Evolutionary conservation across 2,113 vertebrate species (phyloP), one percentile per base, ranked within the genome.

Genomic region (Euleptes europaea): DNA sequence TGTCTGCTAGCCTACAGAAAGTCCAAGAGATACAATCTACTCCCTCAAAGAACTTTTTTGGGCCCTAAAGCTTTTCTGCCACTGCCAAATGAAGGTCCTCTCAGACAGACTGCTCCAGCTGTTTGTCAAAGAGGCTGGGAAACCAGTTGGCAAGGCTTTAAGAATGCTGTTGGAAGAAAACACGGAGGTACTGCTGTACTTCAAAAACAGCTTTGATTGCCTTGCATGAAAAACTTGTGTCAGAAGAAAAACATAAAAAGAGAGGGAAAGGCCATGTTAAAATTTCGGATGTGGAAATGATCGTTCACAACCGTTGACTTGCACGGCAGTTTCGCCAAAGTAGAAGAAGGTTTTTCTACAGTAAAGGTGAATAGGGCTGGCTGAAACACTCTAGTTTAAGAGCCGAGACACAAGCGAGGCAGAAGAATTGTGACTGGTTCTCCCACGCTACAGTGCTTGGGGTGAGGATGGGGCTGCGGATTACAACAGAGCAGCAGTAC

Each of bases 201-300:
- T 31, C 0, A 83, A 84, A 80, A 82, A 90, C 19, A 78, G 10
- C 19, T 78, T 86, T 57, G 72, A 31, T 51, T 86, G 38, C 51
- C 86, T 88, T 88, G 76, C 49, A 92, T 89, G 85, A 90, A 92
- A 49, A 85, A 88, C 33, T 80, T 21, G 87, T 75, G 76, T 85
- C 76, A 63, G 31, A 21, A 93, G 17, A 88, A 47, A 47, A 10
- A 63, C 23, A 63, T 23, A 57, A 6, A 57, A 23, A 4, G 35
- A 77, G 86, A 88, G 82, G 90, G 0, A 71, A 86, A 91, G 86
- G 89, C 60, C 26, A 3, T 26, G 80, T 87, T 89, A 91, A 90
- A 91, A 92, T 88, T 80, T 91, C 86, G 26, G 14, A 92, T 69
- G 88, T 70, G 78, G 88, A 92, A 93, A 88, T 81, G 5, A 88